Conservation (phyloP, 2,888 invertebrate species). For the Mystacides longicornis region DNA sequence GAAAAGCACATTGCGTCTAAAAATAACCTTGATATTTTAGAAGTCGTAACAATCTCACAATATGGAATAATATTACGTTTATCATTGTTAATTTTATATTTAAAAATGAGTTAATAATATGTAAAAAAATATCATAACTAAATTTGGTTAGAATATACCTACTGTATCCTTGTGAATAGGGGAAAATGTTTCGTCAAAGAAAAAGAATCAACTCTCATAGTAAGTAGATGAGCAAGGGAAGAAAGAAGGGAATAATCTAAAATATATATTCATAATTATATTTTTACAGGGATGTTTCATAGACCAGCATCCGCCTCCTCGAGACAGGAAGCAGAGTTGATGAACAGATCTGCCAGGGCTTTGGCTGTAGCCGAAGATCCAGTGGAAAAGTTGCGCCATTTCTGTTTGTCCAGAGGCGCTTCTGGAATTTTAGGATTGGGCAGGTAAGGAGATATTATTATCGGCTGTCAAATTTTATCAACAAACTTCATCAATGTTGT, state of each 20-base stretch:
- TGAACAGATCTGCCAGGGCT: slow-evolving; percentile 64
- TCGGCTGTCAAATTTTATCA: too few species aligned
- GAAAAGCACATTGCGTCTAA: too few species aligned
- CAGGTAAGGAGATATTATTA: too few species aligned
- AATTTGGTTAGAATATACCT: background rate
- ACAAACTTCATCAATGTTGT: too few species aligned
- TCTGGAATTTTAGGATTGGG: slow-evolving; percentile 82
- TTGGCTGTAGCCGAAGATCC: slow-evolving; percentile 65
- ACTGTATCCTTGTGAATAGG: too few species aligned
- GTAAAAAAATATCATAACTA: background rate
- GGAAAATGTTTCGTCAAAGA: background rate
- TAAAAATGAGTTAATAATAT: background rate
- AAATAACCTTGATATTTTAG: too few species aligned
- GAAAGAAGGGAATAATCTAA: too few species aligned
- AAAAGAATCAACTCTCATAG: background rate
- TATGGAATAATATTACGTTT: background rate
- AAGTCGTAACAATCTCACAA: too few species aligned
- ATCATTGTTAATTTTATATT: background rate
- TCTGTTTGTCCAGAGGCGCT: slow-evolving; percentile 80
- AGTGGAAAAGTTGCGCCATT: slow-evolving; percentile 72
- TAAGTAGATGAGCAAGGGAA: background rate
- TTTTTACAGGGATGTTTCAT: slow-evolving; percentile 47
- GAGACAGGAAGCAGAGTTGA: slow-evolving; percentile 71
- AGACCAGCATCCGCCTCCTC: slow-evolving; percentile 68
- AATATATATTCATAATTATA: too few species aligned